Conservation (phyloP, 2,797 vertebrate species). For the Acanthiza pusilla region DNA sequence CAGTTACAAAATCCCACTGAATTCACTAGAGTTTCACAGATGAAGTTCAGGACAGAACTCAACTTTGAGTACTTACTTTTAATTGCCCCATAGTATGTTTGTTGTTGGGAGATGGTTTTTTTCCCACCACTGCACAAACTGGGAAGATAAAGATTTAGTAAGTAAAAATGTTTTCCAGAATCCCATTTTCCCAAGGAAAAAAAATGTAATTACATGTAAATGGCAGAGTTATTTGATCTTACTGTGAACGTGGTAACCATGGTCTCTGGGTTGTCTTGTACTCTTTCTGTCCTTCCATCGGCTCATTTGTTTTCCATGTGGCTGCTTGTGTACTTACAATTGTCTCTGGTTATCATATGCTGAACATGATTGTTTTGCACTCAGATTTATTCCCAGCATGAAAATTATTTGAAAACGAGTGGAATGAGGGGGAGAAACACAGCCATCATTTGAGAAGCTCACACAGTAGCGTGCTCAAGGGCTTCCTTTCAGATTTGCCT, state of each 20-base stretch:
- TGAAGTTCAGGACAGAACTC: not conserved
- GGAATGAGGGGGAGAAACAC: conserved; percentile 17
- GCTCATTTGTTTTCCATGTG: conserved; percentile 29
- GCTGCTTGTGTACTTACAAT: not conserved
- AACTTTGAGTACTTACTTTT: not conserved
- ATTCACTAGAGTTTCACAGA: not conserved
- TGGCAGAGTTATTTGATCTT: not conserved
- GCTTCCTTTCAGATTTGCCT: conserved; percentile 36
- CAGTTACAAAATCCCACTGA: not conserved
- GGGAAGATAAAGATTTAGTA: not conserved
- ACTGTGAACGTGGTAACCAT: not conserved
- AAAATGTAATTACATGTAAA: not conserved
- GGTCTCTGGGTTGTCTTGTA: not conserved
- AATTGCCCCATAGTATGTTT: not conserved
- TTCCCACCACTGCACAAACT: not conserved
- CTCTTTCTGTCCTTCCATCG: conserved; percentile 3
- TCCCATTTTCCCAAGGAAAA: not conserved
- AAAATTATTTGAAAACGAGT: conserved; percentile 10
- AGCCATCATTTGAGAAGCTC: conserved; percentile 19
- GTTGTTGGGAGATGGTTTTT: not conserved
- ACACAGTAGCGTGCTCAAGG: not conserved
- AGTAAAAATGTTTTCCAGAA: not conserved
- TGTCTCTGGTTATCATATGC: conserved; percentile 37
- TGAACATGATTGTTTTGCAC: not conserved
- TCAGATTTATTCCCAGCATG: conserved; percentile 50